Evolutionary conservation across 92 coral and sea anemone species (phyloP).

Genomic region (Galaxea fascicularis): DNA sequence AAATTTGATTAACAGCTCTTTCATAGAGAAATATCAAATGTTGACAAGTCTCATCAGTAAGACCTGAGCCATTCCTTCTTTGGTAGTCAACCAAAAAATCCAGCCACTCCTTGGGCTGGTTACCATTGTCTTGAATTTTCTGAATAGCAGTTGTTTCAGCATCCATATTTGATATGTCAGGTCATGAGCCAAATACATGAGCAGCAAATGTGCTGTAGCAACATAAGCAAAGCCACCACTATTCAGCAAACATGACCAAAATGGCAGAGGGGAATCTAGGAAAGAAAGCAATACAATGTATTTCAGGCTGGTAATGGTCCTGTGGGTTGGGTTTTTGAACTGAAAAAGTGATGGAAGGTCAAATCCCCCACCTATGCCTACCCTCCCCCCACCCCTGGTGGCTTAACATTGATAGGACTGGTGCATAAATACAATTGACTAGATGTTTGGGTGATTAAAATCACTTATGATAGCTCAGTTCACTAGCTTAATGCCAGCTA

Average conservation of each 20-base stretch:
- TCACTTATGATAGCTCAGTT: no score
- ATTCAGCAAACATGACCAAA: background rate
- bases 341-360: no score
- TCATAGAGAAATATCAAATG: slow-evolving; percentile 73
- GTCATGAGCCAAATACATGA: background rate
- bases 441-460: no score
- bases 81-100: slow-evolving; percentile 62
- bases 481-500: no score
- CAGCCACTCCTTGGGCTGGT: slow-evolving; percentile 93
- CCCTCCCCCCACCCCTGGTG: no score
- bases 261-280: background rate
- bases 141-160: slow-evolving; percentile 38
- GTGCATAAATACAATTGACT: no score
- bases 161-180: background rate
- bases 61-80: slow-evolving; percentile 12
- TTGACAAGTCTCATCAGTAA: slow-evolving; percentile 32
- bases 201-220: background rate
- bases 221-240: background rate
- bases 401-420: no score
- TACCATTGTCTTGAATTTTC: slow-evolving; percentile 71
- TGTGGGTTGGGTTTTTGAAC: no score
- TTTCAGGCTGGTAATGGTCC: no score
- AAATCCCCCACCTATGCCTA: no score
- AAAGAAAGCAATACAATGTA: background rate
- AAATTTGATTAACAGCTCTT: slow-evolving; percentile 78